A percentile compares a stretch with the other conserved stretches of the same genome.
Conservation (phyloP, 2,888 invertebrate species). For the Arctia plantaginis region DNA sequence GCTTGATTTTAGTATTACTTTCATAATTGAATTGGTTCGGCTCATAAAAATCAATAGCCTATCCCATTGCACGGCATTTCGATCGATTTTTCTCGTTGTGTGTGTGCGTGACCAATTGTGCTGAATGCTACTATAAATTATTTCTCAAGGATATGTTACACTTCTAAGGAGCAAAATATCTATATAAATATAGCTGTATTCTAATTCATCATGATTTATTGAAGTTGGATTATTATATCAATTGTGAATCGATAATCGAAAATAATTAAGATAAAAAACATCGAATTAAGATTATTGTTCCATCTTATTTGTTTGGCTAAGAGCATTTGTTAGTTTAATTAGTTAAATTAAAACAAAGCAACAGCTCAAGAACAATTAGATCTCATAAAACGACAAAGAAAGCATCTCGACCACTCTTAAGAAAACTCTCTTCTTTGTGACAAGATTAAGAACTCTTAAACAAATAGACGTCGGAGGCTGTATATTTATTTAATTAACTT, state of each 20-base stretch:
- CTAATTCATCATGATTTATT: background rate
- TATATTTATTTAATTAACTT: constrained; percentile 23
- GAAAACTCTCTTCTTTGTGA: constrained; percentile 1
- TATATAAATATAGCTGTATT: no score
- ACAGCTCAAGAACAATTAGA: background rate
- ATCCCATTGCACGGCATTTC: no score
- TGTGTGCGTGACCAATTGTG: no score
- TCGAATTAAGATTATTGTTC: background rate
- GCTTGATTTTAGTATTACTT: no score
- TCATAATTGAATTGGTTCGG: no score
- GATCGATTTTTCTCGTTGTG: no score
- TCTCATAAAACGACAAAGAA: background rate
- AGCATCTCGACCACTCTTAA: background rate
- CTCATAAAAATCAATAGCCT: no score
- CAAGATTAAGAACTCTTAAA: constrained; percentile 7
- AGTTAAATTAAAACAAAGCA: background rate
- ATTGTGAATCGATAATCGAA: background rate
- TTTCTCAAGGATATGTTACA: no score
- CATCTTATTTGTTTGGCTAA: background rate
- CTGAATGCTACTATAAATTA: no score
- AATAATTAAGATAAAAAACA: background rate
- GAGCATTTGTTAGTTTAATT: background rate
- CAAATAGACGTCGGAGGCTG: background rate
- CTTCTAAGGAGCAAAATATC: no score
- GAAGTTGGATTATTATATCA: background rate